A percentile compares a stretch with the other conserved stretches of the same genome.
Evolutionary conservation across 2,113 vertebrate species (phyloP).

Genomic region (Osmerus eperlanus): DNA sequence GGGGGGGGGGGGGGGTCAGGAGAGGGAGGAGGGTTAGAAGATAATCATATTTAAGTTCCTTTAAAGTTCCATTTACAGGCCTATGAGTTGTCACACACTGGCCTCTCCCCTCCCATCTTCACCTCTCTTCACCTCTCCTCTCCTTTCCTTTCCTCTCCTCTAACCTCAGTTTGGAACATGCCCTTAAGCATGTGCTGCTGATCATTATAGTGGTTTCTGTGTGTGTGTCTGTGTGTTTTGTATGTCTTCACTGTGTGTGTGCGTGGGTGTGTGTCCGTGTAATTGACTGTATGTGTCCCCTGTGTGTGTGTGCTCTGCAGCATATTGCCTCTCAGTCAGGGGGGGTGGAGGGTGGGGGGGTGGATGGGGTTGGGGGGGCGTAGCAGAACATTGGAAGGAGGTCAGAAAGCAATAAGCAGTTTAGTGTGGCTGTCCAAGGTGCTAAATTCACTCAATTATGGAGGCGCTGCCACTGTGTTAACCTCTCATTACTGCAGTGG

Average conservation of each 20-base stretch:
- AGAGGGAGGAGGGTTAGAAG: too few relatives aligned
- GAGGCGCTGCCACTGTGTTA: slow-evolving; percentile 86
- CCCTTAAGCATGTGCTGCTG: slow-evolving; percentile 75
- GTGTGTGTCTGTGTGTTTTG: slow-evolving; percentile 1
- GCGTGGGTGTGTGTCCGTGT: neutral
- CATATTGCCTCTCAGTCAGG: slow-evolving; percentile 86
- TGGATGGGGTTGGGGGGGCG: neutral
- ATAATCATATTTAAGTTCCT: too few relatives aligned
- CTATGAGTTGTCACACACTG: too few relatives aligned
- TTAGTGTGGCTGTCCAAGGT: slow-evolving; percentile 90
- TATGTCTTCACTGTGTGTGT: neutral
- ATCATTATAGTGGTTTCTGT: slow-evolving; percentile 58
- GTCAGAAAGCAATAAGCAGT: slow-evolving; percentile 90
- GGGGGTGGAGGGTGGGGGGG: slow-evolving; percentile 40
- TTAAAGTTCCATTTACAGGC: too few relatives aligned
- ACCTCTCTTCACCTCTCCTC: slow-evolving; percentile 54
- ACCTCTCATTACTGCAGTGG: slow-evolving; percentile 85
- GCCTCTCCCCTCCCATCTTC: too few relatives aligned
- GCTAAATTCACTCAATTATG: slow-evolving; percentile 94
- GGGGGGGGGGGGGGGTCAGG: too few relatives aligned
- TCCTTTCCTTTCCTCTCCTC: too few relatives aligned
- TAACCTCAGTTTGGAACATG: slow-evolving; percentile 75
- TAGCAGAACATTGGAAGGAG: slow-evolving; percentile 80
- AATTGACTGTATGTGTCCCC: slow-evolving; percentile 4
- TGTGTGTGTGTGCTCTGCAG: slow-evolving; percentile 53